Evolutionary conservation across 2,797 vertebrate species (phyloP), one percentile per base, ranked within the genome.

Genomic region (Siniperca scherzeri): DNA sequence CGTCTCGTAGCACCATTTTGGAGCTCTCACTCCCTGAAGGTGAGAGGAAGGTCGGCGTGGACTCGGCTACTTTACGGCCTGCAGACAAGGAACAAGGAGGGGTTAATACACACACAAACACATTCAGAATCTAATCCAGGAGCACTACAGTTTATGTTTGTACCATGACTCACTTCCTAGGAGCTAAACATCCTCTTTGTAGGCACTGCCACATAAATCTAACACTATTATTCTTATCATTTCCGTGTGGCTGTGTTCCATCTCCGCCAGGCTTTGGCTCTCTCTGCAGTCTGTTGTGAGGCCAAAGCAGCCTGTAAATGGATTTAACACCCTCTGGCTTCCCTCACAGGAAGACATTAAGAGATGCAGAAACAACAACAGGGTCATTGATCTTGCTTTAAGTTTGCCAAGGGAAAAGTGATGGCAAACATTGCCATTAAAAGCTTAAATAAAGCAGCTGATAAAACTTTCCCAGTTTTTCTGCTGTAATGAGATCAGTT

Each of bases 1-100:
- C 95, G 6, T 98, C 99, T 14, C 98, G 91, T 8, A 99, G 97
- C 77, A 99, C 98, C 96, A 97, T 97, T 92, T 98, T 98, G 85
- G 96, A 97, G 94, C 98, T 99, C 0, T 96, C 91, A 0, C 86
- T 95, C 64, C 97, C 98, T 0, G 92, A 91, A 0, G 98, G 98
- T 8, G 97, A 96, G 82, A 99, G 97, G 95, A 99, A 98, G 87
- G 94, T 96, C 16, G 98, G 99, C 0, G 94, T 97, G 7, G 97
- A 95, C 86, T 98, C 97, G 0, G 96, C 89, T 77, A 98, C 93
- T 86, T 95, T 97, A 65, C 98, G 98, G 83, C 96, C 98, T 99
- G 94, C 27, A 81, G 93, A 94, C 52, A 22, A 69, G 62, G 14
- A 81, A 61, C 0, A 33, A 48, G 12, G 16, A 46, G 3, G 25